Conservation (phyloP, 30 jellyfish, hydroid and myxozoan genomes). For the Chironex yamaguchii region DNA sequence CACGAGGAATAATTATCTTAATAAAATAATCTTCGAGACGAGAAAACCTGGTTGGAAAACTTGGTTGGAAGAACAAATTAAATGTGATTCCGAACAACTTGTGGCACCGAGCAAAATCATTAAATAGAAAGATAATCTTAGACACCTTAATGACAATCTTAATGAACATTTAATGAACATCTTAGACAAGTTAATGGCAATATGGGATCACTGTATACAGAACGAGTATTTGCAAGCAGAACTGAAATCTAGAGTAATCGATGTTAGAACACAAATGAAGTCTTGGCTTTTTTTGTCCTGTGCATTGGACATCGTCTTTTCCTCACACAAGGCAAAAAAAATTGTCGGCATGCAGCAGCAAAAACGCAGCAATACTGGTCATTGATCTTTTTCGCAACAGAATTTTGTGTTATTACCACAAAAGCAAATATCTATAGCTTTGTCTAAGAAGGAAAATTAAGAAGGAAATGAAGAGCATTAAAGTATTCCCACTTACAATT, state of each 20-base stretch:
- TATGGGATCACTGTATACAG: not conserved
- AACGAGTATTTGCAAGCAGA: not conserved
- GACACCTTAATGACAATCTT: not conserved
- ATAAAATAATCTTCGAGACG: not conserved
- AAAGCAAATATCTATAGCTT: not conserved
- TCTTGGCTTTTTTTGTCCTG: not conserved
- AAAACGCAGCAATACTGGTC: not conserved
- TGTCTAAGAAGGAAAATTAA: not conserved
- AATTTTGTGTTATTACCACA: not conserved
- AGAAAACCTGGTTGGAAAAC: not conserved
- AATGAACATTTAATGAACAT: not conserved
- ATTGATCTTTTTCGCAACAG: not conserved
- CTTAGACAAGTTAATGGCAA: not conserved
- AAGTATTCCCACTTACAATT: not conserved
- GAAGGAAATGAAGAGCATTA: not conserved
- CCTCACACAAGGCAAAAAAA: not conserved
- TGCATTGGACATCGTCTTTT: not conserved
- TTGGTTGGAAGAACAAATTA: not conserved
- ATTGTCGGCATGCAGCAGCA: not conserved
- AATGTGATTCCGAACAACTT: not conserved
- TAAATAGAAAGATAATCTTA: too few species aligned
- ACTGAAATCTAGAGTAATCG: not conserved
- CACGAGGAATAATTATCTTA: not conserved
- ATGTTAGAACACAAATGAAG: not conserved
- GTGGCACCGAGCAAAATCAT: not conserved